phyloP scores from a whole-genome alignment of 37 sponge, comb jelly and placozoan species.

The Aplysina aerophoba region DNA sequence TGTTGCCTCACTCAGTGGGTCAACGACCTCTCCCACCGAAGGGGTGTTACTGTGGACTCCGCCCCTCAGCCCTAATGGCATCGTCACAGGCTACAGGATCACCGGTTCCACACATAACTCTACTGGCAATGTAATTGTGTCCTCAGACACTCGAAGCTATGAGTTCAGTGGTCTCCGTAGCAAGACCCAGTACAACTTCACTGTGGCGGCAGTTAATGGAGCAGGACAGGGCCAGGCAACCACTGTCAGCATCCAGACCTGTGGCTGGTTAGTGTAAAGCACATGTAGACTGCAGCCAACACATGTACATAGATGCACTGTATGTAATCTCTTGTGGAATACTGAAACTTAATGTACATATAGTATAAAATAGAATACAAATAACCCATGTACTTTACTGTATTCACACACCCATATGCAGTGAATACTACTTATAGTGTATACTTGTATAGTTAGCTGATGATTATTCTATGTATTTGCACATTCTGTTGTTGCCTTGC shows the following conservation, averaged over 20 bases:
- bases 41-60: not conserved
- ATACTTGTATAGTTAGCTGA: no score
- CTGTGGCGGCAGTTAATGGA: constrained; percentile 16
- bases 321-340: no score
- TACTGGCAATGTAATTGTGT: not conserved
- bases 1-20: constrained; percentile 2
- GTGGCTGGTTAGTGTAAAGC: not conserved
- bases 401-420: no score
- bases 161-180: not conserved
- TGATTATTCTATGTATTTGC: no score
- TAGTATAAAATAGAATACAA: no score
- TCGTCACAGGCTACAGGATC: not conserved
- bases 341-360: no score
- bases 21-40: not conserved
- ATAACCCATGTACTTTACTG: no score
- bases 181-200: not conserved
- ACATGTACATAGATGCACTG: no score
- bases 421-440: no score
- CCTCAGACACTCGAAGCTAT: not conserved
- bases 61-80: not conserved
- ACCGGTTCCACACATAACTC: not conserved
- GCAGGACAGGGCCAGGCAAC: not conserved
- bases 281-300: no score
- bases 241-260: not conserved
- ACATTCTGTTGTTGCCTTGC: no score